Evolutionary conservation across 2,113 vertebrate species (phyloP), one percentile per base, ranked within the genome.

Genomic region (Dipodomys spectabilis): DNA sequence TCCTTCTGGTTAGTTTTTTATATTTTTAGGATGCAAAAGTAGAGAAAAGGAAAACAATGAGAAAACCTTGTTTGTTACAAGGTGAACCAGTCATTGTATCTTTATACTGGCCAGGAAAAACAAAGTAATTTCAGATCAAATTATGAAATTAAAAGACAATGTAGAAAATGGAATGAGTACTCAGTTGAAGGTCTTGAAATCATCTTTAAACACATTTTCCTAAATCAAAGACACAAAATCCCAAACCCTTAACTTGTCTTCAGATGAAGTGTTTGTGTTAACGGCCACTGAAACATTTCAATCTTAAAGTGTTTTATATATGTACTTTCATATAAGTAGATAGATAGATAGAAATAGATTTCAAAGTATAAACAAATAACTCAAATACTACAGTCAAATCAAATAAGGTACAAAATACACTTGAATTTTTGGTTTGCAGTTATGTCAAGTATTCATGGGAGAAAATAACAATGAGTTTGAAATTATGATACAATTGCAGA

Each of bases 61-160:
- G 45, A 69, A 85, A 80, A 73, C 18, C 64, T 1, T 53, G 10
- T 60, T 72, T 45, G 19, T 68, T 88, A 85, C 85, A 90, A 45
- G 1, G 2, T 2, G 72, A 83, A 49, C 62, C 25, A 74, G 22
- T 60, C 19, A 44, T 39, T 18, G n/a, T 30, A 78, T 77, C 25
- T 86, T 73, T 78, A 57, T n/a, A 62, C 2, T 92, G 32, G 2
- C 13, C 35, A 88, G 27, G 1, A 9, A 86, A 92, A 12, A 79
- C 35, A 67, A 60, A 12, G 15, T 4, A 93, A 5, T 32, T 64
- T 69, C 4, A 83, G 16, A 79, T 83, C 23, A 86, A 71, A 88
- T 89, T 83, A 62, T 67, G 10, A 74, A 88, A 74, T 39, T 39
- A 74, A 91, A 86, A 91, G 19, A 72, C 20, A 87, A 7, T 45